Evolutionary conservation across 2,797 vertebrate genomes (phyloP), one percentile per base, ranked within the genome.

Genomic region (Sebastes goodei): DNA sequence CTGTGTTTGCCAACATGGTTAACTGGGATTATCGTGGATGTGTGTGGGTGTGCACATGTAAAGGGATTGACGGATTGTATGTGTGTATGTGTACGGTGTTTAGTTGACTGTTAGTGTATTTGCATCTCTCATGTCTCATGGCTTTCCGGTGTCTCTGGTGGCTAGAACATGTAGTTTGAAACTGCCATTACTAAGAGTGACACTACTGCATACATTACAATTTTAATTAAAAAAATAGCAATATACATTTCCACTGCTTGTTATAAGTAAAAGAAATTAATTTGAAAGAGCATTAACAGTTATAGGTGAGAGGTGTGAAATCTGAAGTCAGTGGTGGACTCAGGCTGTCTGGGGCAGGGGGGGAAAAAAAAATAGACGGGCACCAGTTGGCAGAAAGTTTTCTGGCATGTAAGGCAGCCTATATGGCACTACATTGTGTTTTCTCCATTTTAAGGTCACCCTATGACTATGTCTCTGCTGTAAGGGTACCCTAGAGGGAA

Each of bases 1-100:
- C 66, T 64, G 8, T 84, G 83, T 90, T 91, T 88, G 63, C 84
- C 49, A 78, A 91, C 85, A 52, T 63, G 63, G 17, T 83, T 53
- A 88, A 80, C 20, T 33, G 25, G 76, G 89, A 92, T 94, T 91
- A 92, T 29, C 0, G 1, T 61, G 32, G 27, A 46, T 77, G 71
- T 80, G 57, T n/a, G 6, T 38, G 61, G 7, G 42, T 81, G 62
- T 67, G 38, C 57, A 78, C 66, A 57, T 63, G 66, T 82, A 55
- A 87, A 27, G 61, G 62, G 80, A 83, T 74, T 90, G 86, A 66
- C 35, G 73, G 68, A 61, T 69, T 65, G 38, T 30, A 14, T 63
- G 53, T 80, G 7, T 56, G 20, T 66, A 60, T 80, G 7, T 56
- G 35, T 27, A 20, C 2, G 1, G 2, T 52, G 72, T 64, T 74